phyloP scores from a whole-genome alignment of 2,797 vertebrate genomes.

The Coregonus sp. region DNA sequence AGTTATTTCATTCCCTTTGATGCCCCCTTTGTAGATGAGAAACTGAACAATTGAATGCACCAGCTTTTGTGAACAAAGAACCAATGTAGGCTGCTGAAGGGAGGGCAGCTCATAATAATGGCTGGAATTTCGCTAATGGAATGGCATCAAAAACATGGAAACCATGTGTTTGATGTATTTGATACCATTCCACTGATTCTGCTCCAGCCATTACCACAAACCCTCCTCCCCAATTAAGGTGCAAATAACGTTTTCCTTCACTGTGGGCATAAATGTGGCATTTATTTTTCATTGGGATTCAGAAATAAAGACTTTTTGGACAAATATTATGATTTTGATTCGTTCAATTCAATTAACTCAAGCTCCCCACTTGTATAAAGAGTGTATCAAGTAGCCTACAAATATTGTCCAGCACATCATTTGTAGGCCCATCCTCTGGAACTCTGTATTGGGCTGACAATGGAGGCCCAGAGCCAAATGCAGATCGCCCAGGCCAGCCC shows the following conservation, averaged over 20 bases:
- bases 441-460: not conserved
- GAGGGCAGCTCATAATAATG: no score
- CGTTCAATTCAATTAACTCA: not conserved
- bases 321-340: not conserved
- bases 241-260: constrained; percentile 1
- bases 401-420: not conserved
- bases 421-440: not conserved
- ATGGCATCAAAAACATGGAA: no score
- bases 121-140: no score
- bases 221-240: no score
- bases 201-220: no score
- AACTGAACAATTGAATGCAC: constrained; percentile 7
- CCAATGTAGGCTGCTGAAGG: not conserved
- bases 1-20: constrained; percentile 12
- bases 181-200: no score
- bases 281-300: constrained; percentile 17
- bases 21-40: not conserved
- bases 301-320: constrained; percentile 22
- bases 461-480: not conserved
- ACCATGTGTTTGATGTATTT: no score
- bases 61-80: constrained; percentile 20
- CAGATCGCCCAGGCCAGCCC: not conserved
- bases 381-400: not conserved
- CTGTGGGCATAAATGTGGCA: constrained; percentile 17
- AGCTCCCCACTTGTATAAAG: not conserved